phyloP scores from a whole-genome alignment of 1,140 invertebrate species.

The Neomicropteryx cornuta region DNA sequence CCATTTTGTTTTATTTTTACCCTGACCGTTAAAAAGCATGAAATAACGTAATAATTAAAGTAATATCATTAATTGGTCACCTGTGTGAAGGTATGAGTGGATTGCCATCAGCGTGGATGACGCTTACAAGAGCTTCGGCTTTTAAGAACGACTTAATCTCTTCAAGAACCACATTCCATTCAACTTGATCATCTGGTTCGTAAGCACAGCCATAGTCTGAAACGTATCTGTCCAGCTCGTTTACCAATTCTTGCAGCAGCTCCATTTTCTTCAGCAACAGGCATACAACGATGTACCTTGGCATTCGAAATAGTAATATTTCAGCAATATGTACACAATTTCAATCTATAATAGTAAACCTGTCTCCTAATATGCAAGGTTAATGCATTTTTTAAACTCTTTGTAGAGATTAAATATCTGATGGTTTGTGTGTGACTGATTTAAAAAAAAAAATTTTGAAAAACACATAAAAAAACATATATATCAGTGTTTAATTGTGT shows the following conservation, averaged over 20 bases:
- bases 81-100: slow-evolving; percentile 64
- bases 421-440: too few relatives aligned
- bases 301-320: too few relatives aligned
- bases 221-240: slow-evolving; percentile 82
- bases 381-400: too few relatives aligned
- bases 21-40: too few relatives aligned
- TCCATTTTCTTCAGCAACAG: slow-evolving; percentile 91
- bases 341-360: too few relatives aligned
- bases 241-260: slow-evolving; percentile 81
- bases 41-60: not conserved
- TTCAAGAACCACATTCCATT: slow-evolving; percentile 89
- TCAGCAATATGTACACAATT: too few relatives aligned
- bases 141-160: slow-evolving; percentile 94
- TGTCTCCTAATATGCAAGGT: too few relatives aligned
- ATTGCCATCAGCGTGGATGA: slow-evolving; percentile 77
- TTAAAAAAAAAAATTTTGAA: too few relatives aligned
- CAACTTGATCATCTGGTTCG: slow-evolving; percentile 92
- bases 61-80: slow-evolving; percentile 29
- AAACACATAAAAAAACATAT: too few relatives aligned
- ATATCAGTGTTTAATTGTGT: too few relatives aligned
- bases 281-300: slow-evolving; percentile 94
- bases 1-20: too few relatives aligned
- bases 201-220: slow-evolving; percentile 89
- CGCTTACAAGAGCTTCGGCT: slow-evolving; percentile 79
- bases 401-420: too few relatives aligned